phyloP scores from a whole-genome alignment of 1,140 invertebrate genomes.

The Orchesella cincta region DNA sequence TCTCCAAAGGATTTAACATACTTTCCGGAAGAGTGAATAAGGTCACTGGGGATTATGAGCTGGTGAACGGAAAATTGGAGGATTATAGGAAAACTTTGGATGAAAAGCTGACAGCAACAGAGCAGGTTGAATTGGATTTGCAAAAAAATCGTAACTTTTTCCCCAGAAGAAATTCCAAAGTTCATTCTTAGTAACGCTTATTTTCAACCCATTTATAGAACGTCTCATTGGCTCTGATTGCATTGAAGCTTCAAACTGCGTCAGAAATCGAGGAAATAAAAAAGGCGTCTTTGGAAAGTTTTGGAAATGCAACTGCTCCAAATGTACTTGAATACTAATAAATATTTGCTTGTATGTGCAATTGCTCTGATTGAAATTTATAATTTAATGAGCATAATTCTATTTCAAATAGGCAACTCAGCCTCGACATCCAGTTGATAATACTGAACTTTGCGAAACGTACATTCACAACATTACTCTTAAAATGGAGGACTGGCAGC shows the following conservation, averaged over 20 bases:
- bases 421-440: not conserved
- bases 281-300: not conserved
- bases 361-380: not conserved
- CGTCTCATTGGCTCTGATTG: not conserved
- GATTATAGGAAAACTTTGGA: not conserved
- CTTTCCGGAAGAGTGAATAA: slow-evolving; percentile 37
- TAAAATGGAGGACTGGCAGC: slow-evolving; percentile 32
- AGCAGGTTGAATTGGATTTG: too few relatives aligned
- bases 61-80: not conserved
- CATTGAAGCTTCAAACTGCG: not conserved
- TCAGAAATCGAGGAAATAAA: not conserved
- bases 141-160: too few relatives aligned
- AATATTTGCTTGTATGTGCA: not conserved
- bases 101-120: not conserved
- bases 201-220: too few relatives aligned
- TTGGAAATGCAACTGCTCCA: slow-evolving; percentile 1
- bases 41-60: slow-evolving; percentile 34
- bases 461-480: not conserved
- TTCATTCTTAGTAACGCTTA: too few relatives aligned
- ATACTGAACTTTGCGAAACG: not conserved
- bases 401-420: not conserved
- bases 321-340: not conserved
- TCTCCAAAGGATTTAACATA: slow-evolving; percentile 42
- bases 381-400: too few relatives aligned
- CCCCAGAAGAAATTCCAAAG: too few relatives aligned